A percentile compares a stretch with the other conserved stretches of the same genome.
phyloP scores from a whole-genome alignment of 2,797 vertebrate genomes.

The Anolis apletophallus region DNA sequence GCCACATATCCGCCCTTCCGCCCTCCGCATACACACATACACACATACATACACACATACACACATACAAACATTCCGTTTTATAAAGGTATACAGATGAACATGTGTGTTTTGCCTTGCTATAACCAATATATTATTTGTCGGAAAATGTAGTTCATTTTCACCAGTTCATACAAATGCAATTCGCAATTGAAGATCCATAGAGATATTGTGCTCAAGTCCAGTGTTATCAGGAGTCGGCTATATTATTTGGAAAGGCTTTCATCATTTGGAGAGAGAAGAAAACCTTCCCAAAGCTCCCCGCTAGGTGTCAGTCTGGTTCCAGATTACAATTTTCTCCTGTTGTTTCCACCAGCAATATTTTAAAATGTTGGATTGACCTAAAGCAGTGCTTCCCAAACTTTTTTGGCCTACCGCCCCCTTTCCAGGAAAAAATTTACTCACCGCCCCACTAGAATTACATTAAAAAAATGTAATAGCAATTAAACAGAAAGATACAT shows the following conservation, averaged over 20 bases:
- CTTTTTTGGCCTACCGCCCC: no score
- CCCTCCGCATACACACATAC: no score
- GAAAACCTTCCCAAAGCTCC: not conserved
- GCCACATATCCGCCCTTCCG: no score
- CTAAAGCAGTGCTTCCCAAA: no score
- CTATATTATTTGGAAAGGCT: not conserved
- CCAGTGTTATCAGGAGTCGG: no score
- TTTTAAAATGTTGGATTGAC: not conserved
- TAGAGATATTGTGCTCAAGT: not conserved
- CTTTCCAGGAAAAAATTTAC: no score
- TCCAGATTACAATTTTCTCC: constrained; percentile 21
- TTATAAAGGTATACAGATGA: no score
- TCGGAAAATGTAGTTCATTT: not conserved
- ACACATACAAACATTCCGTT: no score
- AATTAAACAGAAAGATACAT: no score
- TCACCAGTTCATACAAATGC: not conserved
- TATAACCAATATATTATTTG: not conserved
- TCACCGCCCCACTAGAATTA: no score
- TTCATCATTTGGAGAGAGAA: not conserved
- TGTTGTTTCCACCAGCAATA: constrained; percentile 13
- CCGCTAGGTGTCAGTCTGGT: constrained; percentile 68
- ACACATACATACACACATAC: no score
- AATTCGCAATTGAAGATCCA: not conserved
- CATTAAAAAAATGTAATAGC: no score
- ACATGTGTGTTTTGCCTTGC: not conserved